phyloP scores from a whole-genome alignment of 2,888 invertebrate genomes.

The Caenorhabditis drosophilae region DNA sequence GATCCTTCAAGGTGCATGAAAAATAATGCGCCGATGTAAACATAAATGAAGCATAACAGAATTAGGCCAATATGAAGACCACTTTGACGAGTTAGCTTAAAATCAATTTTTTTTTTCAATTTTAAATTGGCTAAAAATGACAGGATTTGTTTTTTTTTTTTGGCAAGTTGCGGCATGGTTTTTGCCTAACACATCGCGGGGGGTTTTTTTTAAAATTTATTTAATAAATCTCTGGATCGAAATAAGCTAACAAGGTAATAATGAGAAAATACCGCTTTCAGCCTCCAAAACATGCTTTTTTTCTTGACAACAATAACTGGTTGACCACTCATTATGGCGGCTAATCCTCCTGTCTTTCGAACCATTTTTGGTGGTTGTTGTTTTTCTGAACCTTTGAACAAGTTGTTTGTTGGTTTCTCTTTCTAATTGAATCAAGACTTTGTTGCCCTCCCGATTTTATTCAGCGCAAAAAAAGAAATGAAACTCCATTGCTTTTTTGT shows the following conservation, averaged over 20 bases:
- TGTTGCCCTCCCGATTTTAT: too few species aligned
- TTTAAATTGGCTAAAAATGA: background rate
- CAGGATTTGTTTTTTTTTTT: too few species aligned
- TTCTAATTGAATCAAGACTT: too few species aligned
- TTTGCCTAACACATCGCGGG: too few species aligned
- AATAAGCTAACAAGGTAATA: too few species aligned
- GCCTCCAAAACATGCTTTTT: slow-evolving; percentile 28
- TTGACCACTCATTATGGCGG: slow-evolving; percentile 50
- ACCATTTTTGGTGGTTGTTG: slow-evolving; percentile 16
- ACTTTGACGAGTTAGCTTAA: slow-evolving; percentile 23
- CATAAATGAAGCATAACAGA: slow-evolving; percentile 50
- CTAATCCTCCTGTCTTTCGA: slow-evolving; percentile 46
- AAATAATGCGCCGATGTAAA: slow-evolving; percentile 51
- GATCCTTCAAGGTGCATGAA: slow-evolving; percentile 53
- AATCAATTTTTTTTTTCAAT: background rate
- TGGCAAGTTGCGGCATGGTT: too few species aligned
- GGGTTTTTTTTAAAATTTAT: too few species aligned
- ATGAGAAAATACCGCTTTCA: slow-evolving; percentile 11
- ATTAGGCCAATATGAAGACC: slow-evolving; percentile 55
- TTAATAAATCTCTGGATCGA: background rate
- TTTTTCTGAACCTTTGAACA: background rate
- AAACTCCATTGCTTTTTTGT: too few species aligned
- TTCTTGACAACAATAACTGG: slow-evolving; percentile 32
- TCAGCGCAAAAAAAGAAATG: too few species aligned
- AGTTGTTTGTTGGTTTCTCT: too few species aligned